phyloP scores from a whole-genome alignment of 2,888 invertebrate genomes.

The Platycheirus rosarum region DNA sequence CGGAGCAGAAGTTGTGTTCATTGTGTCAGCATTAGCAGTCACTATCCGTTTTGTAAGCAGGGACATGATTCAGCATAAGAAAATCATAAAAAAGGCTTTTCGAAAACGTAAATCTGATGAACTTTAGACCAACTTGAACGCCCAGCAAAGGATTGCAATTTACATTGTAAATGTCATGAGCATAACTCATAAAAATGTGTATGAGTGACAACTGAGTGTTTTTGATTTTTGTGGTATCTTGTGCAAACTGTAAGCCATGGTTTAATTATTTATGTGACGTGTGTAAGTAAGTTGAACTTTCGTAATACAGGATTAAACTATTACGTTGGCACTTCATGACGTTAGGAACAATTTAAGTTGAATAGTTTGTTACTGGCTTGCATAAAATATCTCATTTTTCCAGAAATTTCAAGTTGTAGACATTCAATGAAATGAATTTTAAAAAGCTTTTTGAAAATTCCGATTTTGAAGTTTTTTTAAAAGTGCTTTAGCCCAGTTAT shows the following conservation, averaged over 20 bases:
- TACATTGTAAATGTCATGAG: background rate
- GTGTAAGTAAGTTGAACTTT: background rate
- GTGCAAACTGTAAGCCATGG: background rate
- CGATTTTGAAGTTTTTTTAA: too few relatives aligned
- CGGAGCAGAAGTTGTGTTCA: slow-evolving; percentile 13
- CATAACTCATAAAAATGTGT: background rate
- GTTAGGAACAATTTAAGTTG: background rate
- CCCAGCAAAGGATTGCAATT: slow-evolving; percentile 29
- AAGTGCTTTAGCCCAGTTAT: too few relatives aligned
- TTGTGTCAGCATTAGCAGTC: slow-evolving; percentile 33
- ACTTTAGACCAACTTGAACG: slow-evolving; percentile 29
- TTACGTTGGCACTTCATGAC: background rate
- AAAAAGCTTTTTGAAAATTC: too few relatives aligned
- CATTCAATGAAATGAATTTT: too few relatives aligned
- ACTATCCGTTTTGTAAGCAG: slow-evolving; percentile 31
- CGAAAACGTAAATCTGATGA: slow-evolving; percentile 56
- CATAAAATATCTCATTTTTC: too few relatives aligned
- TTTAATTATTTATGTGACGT: slow-evolving; percentile 9
- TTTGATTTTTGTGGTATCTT: background rate
- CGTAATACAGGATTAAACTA: background rate
- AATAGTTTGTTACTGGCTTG: background rate
- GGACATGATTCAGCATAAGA: slow-evolving; percentile 19
- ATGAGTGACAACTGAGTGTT: slow-evolving; percentile 10
- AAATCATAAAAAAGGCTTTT: slow-evolving; percentile 13
- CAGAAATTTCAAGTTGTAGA: too few relatives aligned